Base-by-base conservation (phyloP, 2,797 vertebrate genomes). In the Corythornis leucogaster region DNA sequence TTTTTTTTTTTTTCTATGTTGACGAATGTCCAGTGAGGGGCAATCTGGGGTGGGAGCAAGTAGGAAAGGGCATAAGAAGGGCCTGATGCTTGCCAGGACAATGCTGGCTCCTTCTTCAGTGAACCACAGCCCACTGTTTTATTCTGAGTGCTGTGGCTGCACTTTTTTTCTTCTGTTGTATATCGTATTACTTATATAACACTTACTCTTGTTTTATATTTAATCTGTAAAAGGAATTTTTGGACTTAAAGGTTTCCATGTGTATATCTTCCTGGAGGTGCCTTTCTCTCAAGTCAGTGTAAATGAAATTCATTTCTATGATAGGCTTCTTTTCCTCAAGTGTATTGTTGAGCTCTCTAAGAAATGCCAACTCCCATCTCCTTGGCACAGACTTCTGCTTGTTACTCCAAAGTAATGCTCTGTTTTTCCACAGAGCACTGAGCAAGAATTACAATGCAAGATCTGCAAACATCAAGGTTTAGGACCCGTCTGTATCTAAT, bases 321-420 rank as follows among this genome's bases (percentile, higher is more conserved):
- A 53, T 18, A 77, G 66, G 14, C 12, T 20, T 89, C 74, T 73
- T 82, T 89, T 89, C 42, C 77, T 87, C 85, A 88, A 82, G 69
- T 46, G 74, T 76, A 78, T n/a, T 67, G 66, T 59, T 85, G 64
- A 73, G 24, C 77, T 94, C 75, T 88, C 73, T 79, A 90, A 78
- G 89, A 92, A 96, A 91, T 94, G 83, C 57, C 53, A 82, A 53
- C 71, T 84, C 87, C 73, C 67, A 78, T 43, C 57, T 75, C 78
- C n/a, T 77, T 96, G 92, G 89, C 75, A 85, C 38, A 25, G 38
- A 26, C 22, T 63, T 73, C 86, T 63, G 20, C 61, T 54, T 73
- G 30, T 61, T 78, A 48, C 57, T 91, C 38, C 80, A n/a, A 40
- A n/a, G 25, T 61, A 89, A 88, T 5, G 7, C 61, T 33, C 42